Conservation (phyloP, 2,888 invertebrate species). For the Heliconius hortense region DNA sequence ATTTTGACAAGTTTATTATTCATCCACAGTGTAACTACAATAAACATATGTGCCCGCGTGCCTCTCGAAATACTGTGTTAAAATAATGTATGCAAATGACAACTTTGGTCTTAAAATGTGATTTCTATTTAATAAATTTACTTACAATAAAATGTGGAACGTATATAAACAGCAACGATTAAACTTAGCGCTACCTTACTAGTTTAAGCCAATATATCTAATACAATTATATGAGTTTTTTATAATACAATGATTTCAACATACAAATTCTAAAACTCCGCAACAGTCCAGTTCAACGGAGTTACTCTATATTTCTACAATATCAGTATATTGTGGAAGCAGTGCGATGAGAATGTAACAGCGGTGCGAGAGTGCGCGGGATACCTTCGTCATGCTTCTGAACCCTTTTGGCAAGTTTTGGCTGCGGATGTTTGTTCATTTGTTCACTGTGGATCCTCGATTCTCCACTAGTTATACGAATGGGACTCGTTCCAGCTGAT, state of each 20-base stretch:
- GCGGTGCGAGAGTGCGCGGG: constrained; percentile 53
- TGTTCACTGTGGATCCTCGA: constrained; percentile 29
- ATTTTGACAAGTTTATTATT: constrained; percentile 46
- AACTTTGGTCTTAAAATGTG: constrained; percentile 32
- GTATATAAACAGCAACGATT: constrained; percentile 20
- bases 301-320: constrained; percentile 56
- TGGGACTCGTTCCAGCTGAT: constrained; percentile 58
- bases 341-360: constrained; percentile 59
- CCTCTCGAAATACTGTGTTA: constrained; percentile 42
- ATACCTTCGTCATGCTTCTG: constrained; percentile 50
- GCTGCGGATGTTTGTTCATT: constrained; percentile 23
- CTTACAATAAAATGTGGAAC: constrained; percentile 25
- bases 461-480: constrained; percentile 47
- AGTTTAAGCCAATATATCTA: constrained; percentile 19
- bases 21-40: constrained; percentile 40
- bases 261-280: constrained; percentile 20
- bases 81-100: constrained; percentile 30
- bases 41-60: constrained; percentile 42
- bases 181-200: constrained; percentile 28
- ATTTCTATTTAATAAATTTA: constrained; percentile 20
- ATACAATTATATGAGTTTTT: constrained; percentile 5
- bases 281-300: constrained; percentile 32
- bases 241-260: constrained; percentile 24
- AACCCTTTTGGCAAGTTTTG: constrained; percentile 32
- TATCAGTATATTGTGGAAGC: constrained; percentile 55